These are phyloP conservation scores for Amphiduros pacificus DNA, from an alignment of 2,888 invertebrate species.

Conservation along the genomic window DNA sequence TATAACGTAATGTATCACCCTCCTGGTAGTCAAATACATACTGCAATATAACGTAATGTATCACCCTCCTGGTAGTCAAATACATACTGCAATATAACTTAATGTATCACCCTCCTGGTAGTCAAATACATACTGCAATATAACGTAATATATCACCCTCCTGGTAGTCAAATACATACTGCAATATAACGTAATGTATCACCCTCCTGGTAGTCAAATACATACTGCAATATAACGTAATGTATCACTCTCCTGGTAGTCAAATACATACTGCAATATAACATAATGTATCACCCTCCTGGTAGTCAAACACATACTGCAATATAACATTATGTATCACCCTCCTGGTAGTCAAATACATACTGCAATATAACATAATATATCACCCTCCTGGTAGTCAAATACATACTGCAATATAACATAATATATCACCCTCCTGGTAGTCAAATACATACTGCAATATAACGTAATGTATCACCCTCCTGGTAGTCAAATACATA, in stretches of 20 bases:
- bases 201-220: slow-evolving; percentile 59
- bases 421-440: neutral
- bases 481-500: slow-evolving; percentile 60
- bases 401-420: slow-evolving; percentile 57
- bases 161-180: too few relatives aligned
- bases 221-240: slow-evolving; percentile 47
- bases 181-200: slow-evolving; percentile 64
- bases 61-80: too few relatives aligned
- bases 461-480: slow-evolving; percentile 62
- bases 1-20: slow-evolving; percentile 62
- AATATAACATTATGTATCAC: slow-evolving; percentile 5
- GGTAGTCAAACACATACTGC: slow-evolving; percentile 62
- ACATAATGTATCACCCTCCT: slow-evolving; percentile 59
- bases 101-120: slow-evolving; percentile 59
- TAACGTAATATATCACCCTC: neutral
- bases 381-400: slow-evolving; percentile 59
- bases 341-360: too few relatives aligned
- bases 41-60: slow-evolving; percentile 38
- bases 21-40: slow-evolving; percentile 60
- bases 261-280: slow-evolving; percentile 65
- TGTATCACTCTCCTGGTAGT: too few relatives aligned
- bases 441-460: too few relatives aligned
- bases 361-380: slow-evolving; percentile 64
- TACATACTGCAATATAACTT: slow-evolving; percentile 64
- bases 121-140: slow-evolving; percentile 60